These are phyloP conservation scores for Pyrocephalus nanus DNA, from an alignment of 2,797 vertebrate species.

Conservation along the genomic window DNA sequence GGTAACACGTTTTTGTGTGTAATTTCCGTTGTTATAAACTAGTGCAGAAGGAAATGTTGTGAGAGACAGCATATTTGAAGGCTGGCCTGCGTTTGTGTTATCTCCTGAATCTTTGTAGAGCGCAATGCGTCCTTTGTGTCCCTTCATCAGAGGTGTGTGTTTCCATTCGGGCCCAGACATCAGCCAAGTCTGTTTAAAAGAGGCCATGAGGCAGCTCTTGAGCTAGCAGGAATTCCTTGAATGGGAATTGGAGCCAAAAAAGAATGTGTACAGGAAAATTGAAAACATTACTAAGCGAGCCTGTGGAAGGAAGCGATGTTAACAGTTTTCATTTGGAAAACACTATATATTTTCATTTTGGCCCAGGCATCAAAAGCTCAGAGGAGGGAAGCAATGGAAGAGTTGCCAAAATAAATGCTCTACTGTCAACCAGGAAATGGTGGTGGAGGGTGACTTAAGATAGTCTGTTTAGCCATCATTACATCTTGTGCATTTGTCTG, in stretches of 20 bases:
- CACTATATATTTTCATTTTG: constrained; percentile 4
- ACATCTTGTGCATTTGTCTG: neutral
- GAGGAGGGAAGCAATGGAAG: neutral
- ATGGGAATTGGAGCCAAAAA: neutral
- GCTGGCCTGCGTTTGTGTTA: neutral
- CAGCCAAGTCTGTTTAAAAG: neutral
- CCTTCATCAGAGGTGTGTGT: neutral
- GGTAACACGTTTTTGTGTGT: constrained; percentile 3
- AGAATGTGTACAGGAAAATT: neutral
- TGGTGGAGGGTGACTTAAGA: constrained; percentile 18
- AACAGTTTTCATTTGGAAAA: constrained; percentile 40
- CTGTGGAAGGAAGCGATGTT: neutral
- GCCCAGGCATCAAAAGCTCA: constrained; percentile 7
- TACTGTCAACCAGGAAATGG: constrained; percentile 19
- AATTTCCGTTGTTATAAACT: constrained; percentile 28
- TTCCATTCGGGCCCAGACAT: neutral
- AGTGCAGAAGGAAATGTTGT: neutral
- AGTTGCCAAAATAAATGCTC: constrained; percentile 26
- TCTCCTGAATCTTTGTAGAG: neutral
- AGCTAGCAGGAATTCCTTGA: neutral
- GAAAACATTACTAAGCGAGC: neutral
- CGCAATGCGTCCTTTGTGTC: neutral
- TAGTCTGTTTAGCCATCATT: neutral
- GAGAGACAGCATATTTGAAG: neutral
- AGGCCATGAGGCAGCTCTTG: neutral